Base-by-base conservation (phyloP, 2,888 invertebrate species). In the Dichetophora obliterata region DNA sequence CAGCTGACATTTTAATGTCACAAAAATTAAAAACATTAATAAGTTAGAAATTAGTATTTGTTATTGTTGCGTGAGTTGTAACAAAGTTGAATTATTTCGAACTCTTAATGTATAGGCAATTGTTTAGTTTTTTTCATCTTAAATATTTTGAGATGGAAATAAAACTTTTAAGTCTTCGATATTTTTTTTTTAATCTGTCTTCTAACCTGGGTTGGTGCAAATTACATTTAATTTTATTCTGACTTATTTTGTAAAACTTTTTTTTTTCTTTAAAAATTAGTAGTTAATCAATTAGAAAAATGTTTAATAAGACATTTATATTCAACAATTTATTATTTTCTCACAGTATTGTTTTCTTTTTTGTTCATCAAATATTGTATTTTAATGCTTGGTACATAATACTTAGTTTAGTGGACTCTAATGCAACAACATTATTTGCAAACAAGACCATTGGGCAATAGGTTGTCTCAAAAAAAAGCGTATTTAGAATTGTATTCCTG, bases 291-390 rank as follows among this genome's bases (percentile, higher is more conserved):
- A 31, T 66, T 73, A 59, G 50, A 6, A 43, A 57, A 54, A 16
- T 57, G 50, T 63, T 22, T 63, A 34, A 50, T n/a, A n/a, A 31
- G 34, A 50, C 63, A 48, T 61, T 27, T 73, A 50, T 63, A 48
- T 61, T 27, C 61, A n/a, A 27, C 31, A 31, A 31, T 63, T 63
- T 27, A 11, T 24, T 24, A 16, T 63, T 27, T 8, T 11, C 31
- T 34, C 31, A 31, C 31, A 59, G 24, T 59, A 6, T 19, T 59
- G 11, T 59, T 59, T 57, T 22, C 85, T 84, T 81, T 85, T 83
- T 65, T 76, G 82, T 81, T 78, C 82, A 82, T 80, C 84, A 78
- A 83, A 84, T 83, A 85, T 77, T 81, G n/a, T 66, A 57, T 37
- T 16, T 24, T 27, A 59, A 59, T 72, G n/a, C 61, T 59, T 43